These are phyloP conservation scores for Drosophila jambulina DNA, from an alignment of 1,140 invertebrate genomes.

Conservation along the genomic window DNA sequence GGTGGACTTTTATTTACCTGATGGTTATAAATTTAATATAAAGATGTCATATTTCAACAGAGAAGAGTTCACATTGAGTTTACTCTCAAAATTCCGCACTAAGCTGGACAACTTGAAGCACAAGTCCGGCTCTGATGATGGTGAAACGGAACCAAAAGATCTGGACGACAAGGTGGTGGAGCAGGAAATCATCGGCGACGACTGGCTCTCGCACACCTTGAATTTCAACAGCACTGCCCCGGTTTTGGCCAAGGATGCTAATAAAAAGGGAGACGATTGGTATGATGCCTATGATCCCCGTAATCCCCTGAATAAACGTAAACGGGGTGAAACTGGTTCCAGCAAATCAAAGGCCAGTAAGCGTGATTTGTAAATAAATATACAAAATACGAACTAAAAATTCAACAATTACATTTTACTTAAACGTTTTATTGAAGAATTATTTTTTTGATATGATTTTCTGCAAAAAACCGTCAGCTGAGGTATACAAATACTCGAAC, in stretches of 20 bases:
- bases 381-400: background rate
- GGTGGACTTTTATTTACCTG: constrained; percentile 77
- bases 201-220: constrained; percentile 92
- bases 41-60: constrained; percentile 75
- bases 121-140: constrained; percentile 84
- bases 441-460: too few relatives aligned
- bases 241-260: constrained; percentile 97
- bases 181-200: constrained; percentile 86
- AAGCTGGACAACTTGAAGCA: constrained; percentile 90
- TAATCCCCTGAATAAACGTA: constrained; percentile 96
- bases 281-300: constrained; percentile 98
- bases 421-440: background rate
- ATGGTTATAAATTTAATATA: background rate
- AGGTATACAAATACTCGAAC: too few relatives aligned
- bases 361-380: constrained; percentile 17
- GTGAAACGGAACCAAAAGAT: constrained; percentile 24
- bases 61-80: constrained; percentile 90
- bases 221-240: constrained; percentile 91
- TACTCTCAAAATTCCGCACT: constrained; percentile 93
- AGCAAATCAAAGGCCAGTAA: constrained; percentile 47
- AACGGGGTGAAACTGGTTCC: constrained; percentile 88
- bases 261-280: constrained; percentile 96
- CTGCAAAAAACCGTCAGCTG: too few relatives aligned
- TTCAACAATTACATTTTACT: background rate
- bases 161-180: constrained; percentile 67